Evolutionary conservation across 1,140 invertebrate genomes (phyloP), one percentile per base, ranked within the genome.

Genomic region (Dryas iulia): DNA sequence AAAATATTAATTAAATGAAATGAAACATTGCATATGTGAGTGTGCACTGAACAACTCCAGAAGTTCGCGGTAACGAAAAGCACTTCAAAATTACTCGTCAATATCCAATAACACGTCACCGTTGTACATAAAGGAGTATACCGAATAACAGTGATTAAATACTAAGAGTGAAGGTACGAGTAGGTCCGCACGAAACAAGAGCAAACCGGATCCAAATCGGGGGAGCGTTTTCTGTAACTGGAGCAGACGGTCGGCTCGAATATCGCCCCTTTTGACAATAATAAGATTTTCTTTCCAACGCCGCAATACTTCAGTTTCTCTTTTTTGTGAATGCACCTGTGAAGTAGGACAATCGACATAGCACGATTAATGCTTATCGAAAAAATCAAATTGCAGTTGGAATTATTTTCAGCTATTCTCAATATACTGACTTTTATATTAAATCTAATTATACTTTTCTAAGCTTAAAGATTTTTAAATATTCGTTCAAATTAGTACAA

Each of bases 201-300:
- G 74, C 82, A 79, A 89, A 87, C 86, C 88, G 88, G 89, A 89
- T 89, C 79, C 84, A 82, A 87, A 84, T 84, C 79, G 64, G 81
- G 84, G 87, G 86, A 84, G 83, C 81, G 77, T 82, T 84, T 82
- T 85, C 82, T 80, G 86, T 89, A 90, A 90, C 86, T 90, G 88
- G 88, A 90, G 86, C 86, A 87, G 70, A 70, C 78, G 67, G 79
- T 65, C 79, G 82, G 78, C 86, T 90, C 84, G 81, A 86, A 89
- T 90, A 83, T 90, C 88, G 88, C 83, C 84, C 86, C 86, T 88
- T 87, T 86, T 77, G 86, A 82, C 83, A 82, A 88, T 86, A 86
- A 88, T 88, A 89, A 86, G 85, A 86, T 88, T 90, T 89, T 89
- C 88, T 87, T 90, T 87, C 78, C 77, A 78, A 77, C 81, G 72